Evolutionary conservation across 2,113 vertebrate genomes (phyloP).

Genomic region (Halcyon senegalensis): DNA sequence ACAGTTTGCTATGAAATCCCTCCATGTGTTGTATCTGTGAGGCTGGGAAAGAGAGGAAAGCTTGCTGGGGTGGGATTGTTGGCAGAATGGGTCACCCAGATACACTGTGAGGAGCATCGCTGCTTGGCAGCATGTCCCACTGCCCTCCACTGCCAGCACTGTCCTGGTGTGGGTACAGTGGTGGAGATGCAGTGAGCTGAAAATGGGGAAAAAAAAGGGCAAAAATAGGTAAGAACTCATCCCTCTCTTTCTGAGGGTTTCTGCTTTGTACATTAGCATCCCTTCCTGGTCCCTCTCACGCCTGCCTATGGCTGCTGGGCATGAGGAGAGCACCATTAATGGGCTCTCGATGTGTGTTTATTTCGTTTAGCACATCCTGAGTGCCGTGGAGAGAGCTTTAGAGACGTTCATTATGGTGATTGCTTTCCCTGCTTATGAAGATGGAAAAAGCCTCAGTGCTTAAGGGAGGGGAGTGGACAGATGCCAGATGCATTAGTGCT

Average conservation of each 20-base stretch:
- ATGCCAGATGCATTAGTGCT: neutral
- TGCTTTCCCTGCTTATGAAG: constrained; percentile 55
- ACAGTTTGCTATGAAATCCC: neutral
- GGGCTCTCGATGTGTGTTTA: constrained; percentile 38
- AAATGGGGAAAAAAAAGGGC: neutral
- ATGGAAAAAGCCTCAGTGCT: constrained; percentile 43
- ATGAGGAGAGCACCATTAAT: neutral
- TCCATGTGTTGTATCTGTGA: rapidly evolving
- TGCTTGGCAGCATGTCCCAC: neutral
- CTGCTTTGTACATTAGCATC: neutral
- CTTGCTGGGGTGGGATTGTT: neutral
- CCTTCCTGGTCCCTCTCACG: neutral
- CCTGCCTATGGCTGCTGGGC: neutral
- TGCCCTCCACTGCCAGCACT: neutral
- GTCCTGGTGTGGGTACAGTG: neutral
- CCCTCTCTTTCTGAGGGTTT: neutral
- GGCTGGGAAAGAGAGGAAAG: neutral
- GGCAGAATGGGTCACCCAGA: neutral
- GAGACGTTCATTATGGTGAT: neutral
- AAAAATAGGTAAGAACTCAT: neutral
- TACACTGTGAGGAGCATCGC: neutral
- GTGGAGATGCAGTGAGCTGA: neutral
- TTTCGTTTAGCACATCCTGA: constrained; percentile 36
- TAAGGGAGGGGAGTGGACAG: constrained; percentile 3
- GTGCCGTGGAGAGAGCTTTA: neutral